A percentile compares a stretch with the other conserved stretches of the same genome.
Evolutionary conservation across 1,140 invertebrate genomes (phyloP).

Genomic region (Scaptomyza hsui): DNA sequence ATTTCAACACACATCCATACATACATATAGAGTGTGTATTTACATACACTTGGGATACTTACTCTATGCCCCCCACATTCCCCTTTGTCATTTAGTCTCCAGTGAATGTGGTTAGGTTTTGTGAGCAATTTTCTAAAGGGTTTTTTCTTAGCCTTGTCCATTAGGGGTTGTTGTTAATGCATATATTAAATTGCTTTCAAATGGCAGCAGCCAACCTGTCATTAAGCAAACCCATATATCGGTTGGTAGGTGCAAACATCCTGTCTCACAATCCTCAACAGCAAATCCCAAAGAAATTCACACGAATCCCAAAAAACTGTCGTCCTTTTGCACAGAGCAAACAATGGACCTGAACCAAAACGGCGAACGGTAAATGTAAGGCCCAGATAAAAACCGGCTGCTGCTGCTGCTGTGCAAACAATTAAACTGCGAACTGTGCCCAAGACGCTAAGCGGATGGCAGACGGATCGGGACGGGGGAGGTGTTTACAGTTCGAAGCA

Average conservation of each 20-base stretch:
- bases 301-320: conserved; percentile 51
- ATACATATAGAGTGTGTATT: background rate
- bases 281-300: conserved; percentile 68
- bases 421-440: conserved; percentile 58
- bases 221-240: conserved; percentile 52
- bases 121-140: conserved; percentile 53
- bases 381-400: conserved; percentile 58
- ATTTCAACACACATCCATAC: conserved; percentile 19
- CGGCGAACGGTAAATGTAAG: conserved; percentile 66
- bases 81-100: conserved; percentile 28
- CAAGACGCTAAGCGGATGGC: conserved; percentile 1
- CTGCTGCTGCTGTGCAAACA: conserved; percentile 63
- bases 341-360: conserved; percentile 44
- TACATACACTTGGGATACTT: conserved; percentile 33
- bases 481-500: conserved; percentile 32
- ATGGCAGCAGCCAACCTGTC: conserved; percentile 69
- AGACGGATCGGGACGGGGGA: too few species aligned
- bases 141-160: conserved; percentile 44
- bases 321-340: conserved; percentile 48
- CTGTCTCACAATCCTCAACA: conserved; percentile 39
- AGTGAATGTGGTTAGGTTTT: conserved; percentile 49
- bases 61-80: conserved; percentile 36
- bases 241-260: conserved; percentile 72
- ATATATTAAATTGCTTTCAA: conserved; percentile 76
- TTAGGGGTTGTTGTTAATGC: conserved; percentile 58